phyloP scores from a whole-genome alignment of 2,888 invertebrate species.

The Mesoligia furuncula region DNA sequence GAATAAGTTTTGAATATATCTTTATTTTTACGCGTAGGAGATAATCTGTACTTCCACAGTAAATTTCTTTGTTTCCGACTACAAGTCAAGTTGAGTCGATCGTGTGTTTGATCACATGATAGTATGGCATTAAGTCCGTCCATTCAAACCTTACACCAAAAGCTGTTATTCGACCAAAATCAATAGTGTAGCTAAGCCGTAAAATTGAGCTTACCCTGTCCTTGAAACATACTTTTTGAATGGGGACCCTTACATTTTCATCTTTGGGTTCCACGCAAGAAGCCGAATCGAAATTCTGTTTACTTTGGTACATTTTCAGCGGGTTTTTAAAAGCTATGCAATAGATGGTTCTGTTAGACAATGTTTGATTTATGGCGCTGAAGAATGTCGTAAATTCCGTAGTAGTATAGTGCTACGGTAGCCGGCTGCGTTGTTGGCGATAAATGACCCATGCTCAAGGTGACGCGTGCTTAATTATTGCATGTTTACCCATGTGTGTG shows the following conservation, averaged over 20 bases:
- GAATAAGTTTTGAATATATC: no score
- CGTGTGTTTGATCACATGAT: slow-evolving; percentile 13
- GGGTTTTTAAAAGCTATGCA: not conserved
- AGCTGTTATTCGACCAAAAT: slow-evolving; percentile 48
- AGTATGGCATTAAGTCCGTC: slow-evolving; percentile 19
- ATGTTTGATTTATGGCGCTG: not conserved
- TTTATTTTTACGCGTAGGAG: no score
- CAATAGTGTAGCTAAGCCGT: slow-evolving; percentile 46
- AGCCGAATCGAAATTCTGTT: slow-evolving; percentile 15
- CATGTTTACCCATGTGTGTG: slow-evolving; percentile 56
- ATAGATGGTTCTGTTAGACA: not conserved
- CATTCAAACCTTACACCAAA: slow-evolving; percentile 42
- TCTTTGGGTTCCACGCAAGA: slow-evolving; percentile 8
- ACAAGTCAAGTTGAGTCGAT: no score
- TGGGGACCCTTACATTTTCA: slow-evolving; percentile 35
- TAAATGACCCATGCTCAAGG: slow-evolving; percentile 51
- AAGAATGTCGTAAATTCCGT: slow-evolving; percentile 10
- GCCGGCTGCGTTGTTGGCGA: not conserved
- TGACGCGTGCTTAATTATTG: slow-evolving; percentile 60
- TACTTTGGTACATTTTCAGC: slow-evolving; percentile 1
- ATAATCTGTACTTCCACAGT: no score
- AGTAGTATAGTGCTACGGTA: not conserved
- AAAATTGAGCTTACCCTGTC: slow-evolving; percentile 47
- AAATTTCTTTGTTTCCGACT: no score
- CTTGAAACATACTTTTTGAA: slow-evolving; percentile 51